phyloP scores from a whole-genome alignment of 2,888 invertebrate genomes.

The Tricholauxania praeusta region DNA sequence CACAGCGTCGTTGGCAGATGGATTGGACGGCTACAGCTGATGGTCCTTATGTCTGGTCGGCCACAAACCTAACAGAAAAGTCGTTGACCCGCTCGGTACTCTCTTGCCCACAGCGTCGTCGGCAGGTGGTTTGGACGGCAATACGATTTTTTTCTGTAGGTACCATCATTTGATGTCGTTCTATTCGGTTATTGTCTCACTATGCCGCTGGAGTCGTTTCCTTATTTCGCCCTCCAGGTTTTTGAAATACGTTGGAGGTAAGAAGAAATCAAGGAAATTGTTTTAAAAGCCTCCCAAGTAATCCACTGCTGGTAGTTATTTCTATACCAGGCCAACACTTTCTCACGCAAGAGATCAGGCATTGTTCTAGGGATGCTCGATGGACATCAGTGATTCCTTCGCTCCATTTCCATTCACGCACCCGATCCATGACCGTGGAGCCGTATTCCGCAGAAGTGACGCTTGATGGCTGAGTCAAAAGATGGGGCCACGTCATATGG shows the following conservation, averaged over 20 bases:
- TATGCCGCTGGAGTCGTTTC: background rate
- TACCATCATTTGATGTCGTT: too few relatives aligned
- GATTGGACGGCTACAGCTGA: background rate
- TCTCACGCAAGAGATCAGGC: background rate
- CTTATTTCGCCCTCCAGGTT: constrained; percentile 24
- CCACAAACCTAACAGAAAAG: constrained; percentile 10
- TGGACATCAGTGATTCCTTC: background rate
- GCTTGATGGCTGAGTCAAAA: too few relatives aligned
- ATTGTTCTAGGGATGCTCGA: background rate
- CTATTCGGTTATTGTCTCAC: background rate
- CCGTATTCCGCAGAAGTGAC: too few relatives aligned
- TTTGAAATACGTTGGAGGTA: background rate
- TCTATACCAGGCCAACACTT: too few relatives aligned
- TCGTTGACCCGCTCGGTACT: background rate
- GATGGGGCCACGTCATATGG: too few relatives aligned
- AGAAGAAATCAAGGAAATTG: background rate
- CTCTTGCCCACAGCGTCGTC: background rate
- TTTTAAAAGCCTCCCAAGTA: background rate
- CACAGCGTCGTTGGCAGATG: too few relatives aligned
- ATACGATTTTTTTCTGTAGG: too few relatives aligned
- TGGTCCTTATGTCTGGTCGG: background rate
- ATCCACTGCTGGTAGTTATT: background rate
- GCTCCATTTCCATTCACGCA: background rate
- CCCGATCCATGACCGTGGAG: background rate
- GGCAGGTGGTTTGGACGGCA: background rate